Percentiles rank a stretch among this genome's conserved stretches.
These are phyloP conservation scores for Dolichomitus sp. DNA, from an alignment of 2,888 invertebrate species.

Conservation along the genomic window DNA sequence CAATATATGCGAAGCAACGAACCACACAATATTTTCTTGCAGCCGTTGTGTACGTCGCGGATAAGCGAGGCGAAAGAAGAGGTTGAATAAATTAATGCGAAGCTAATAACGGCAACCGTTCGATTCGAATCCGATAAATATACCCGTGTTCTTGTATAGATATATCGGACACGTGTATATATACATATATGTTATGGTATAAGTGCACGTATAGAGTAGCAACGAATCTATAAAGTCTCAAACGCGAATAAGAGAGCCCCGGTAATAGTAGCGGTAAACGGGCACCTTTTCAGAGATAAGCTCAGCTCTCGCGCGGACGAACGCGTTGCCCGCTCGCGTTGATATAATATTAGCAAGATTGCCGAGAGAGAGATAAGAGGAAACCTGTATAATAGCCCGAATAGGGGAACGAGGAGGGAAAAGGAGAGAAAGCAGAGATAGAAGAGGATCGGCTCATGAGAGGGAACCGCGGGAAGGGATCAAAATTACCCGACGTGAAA, in stretches of 20 bases:
- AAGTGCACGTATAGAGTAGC: constrained; percentile 4
- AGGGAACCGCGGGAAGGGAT: constrained; percentile 79
- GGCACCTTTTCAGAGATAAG: constrained; percentile 66
- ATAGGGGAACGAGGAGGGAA: constrained; percentile 59
- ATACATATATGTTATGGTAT: no score
- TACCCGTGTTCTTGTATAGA: constrained; percentile 20
- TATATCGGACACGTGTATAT: not conserved
- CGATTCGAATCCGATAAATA: constrained; percentile 67
- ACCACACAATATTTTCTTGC: constrained; percentile 57
- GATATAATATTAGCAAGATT: constrained; percentile 74
- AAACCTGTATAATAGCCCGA: constrained; percentile 61
- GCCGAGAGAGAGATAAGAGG: constrained; percentile 65
- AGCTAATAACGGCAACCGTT: constrained; percentile 67
- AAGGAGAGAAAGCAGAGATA: constrained; percentile 56
- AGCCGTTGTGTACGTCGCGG: constrained; percentile 26
- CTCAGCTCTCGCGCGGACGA: constrained; percentile 34
- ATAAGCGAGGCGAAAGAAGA: constrained; percentile 43
- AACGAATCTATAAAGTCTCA: constrained; percentile 65
- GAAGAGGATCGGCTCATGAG: constrained; percentile 56
- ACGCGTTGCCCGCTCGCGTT: constrained; percentile 49
- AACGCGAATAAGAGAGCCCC: constrained; percentile 18
- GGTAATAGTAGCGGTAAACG: constrained; percentile 67
- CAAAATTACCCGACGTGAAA: constrained; percentile 85
- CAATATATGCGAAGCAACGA: constrained; percentile 4
- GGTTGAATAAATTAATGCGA: constrained; percentile 65